phyloP scores from a whole-genome alignment of 2,888 invertebrate species.

The Pelosia muscerda region DNA sequence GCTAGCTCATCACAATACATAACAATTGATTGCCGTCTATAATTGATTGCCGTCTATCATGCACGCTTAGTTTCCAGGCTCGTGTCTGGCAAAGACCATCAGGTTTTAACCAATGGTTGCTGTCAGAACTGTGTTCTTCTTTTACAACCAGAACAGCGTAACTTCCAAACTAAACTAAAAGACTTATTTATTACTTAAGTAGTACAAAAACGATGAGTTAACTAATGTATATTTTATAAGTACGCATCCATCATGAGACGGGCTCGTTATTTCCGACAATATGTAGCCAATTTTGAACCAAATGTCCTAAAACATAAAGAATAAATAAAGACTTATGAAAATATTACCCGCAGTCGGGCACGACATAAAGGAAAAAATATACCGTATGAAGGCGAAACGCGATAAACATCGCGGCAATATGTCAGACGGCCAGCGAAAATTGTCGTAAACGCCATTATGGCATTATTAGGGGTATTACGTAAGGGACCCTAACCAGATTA shows the following conservation, averaged over 20 bases:
- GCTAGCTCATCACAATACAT: too few relatives aligned
- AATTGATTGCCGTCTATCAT: too few relatives aligned
- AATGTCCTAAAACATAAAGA: constrained; percentile 47
- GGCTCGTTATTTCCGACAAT: constrained; percentile 38
- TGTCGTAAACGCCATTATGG: constrained; percentile 61
- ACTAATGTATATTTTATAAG: constrained; percentile 26
- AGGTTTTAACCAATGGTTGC: neutral
- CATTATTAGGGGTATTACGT: constrained; percentile 55
- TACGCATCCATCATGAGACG: constrained; percentile 45
- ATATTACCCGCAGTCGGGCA: constrained; percentile 59
- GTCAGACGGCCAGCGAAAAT: constrained; percentile 60
- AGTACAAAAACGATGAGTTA: neutral
- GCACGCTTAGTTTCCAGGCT: neutral
- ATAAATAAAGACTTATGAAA: constrained; percentile 60
- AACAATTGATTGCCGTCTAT: too few relatives aligned
- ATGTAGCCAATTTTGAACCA: constrained; percentile 44
- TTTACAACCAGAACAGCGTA: neutral
- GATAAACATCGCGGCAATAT: constrained; percentile 63
- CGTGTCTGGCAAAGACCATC: neutral
- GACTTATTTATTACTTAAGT: neutral
- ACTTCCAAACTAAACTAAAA: neutral
- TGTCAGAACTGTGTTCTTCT: neutral
- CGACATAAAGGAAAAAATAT: constrained; percentile 63
- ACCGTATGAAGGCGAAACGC: constrained; percentile 53
- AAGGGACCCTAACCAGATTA: constrained; percentile 64